Conservation (phyloP, 1,140 invertebrate genomes). For the Cydia pomonella region DNA sequence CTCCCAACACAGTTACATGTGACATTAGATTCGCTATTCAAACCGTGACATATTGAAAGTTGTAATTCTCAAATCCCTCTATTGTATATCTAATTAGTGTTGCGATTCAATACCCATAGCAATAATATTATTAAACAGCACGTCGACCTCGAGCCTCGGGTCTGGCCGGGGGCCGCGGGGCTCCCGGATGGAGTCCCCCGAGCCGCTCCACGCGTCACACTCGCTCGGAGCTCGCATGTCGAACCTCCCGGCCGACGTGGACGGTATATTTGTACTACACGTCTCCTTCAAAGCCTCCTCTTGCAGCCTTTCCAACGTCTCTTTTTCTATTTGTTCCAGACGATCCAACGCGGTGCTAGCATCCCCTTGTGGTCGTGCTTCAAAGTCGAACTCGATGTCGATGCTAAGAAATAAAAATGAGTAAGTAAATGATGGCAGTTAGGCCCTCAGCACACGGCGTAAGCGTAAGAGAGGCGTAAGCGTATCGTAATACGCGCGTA, state of each 20-base stretch:
- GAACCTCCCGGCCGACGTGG: not conserved
- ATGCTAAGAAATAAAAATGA: constrained; percentile 52
- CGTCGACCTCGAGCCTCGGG: constrained; percentile 35
- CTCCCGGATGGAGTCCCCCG: not conserved
- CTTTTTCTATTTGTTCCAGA: constrained; percentile 68
- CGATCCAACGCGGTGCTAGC: constrained; percentile 57
- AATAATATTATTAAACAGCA: constrained; percentile 36
- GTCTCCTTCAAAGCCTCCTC: constrained; percentile 11
- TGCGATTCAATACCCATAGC: constrained; percentile 8
- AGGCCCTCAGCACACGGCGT: no score
- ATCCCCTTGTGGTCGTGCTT: constrained; percentile 50
- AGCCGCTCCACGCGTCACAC: constrained; percentile 38
- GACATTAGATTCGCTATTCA: no score
- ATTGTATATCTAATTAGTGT: not conserved
- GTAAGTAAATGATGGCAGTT: not conserved
- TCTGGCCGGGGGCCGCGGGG: not conserved
- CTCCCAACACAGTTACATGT: no score
- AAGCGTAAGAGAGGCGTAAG: no score
- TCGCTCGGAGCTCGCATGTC: not conserved
- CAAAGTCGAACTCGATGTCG: constrained; percentile 67
- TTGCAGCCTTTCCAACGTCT: constrained; percentile 59
- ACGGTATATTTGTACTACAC: not conserved
- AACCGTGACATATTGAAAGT: not conserved
- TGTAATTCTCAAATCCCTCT: not conserved
- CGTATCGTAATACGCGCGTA: no score